A percentile compares a stretch with the other conserved stretches of the same genome.
Evolutionary conservation across 2,797 vertebrate genomes (phyloP).

Genomic region (Streptopelia turtur): DNA sequence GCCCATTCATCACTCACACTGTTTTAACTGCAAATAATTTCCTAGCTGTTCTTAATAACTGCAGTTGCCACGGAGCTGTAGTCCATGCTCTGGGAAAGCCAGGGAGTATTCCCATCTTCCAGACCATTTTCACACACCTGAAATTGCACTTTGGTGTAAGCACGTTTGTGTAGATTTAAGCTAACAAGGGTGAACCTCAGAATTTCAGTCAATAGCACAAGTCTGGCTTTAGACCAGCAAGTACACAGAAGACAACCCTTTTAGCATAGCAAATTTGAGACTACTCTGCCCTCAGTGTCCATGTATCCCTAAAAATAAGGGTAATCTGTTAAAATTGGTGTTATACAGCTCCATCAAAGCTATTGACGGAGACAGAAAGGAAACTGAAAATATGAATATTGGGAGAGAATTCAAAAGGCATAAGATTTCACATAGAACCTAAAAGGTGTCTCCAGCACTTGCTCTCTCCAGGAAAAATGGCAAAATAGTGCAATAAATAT

Average conservation of each 20-base stretch:
- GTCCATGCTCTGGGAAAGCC: not conserved
- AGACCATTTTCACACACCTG: not conserved
- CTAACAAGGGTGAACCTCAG: not conserved
- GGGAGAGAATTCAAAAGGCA: not conserved
- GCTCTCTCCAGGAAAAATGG: not conserved
- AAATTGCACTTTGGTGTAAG: not conserved
- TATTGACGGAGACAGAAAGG: not conserved
- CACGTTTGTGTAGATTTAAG: not conserved
- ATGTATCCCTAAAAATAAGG: not conserved
- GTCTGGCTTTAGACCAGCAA: not conserved
- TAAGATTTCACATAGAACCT: not conserved
- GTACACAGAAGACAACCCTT: not conserved
- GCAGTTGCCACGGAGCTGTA: not conserved
- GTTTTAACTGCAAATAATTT: not conserved
- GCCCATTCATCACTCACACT: not conserved
- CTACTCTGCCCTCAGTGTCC: not conserved
- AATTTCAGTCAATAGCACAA: not conserved
- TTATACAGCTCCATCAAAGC: not conserved
- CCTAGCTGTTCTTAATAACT: not conserved
- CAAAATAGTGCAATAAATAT: not conserved
- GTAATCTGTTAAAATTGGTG: not conserved
- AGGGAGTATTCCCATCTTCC: not conserved
- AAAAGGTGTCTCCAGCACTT: not conserved
- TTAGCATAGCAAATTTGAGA: not conserved
- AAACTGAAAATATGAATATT: not conserved